Evolutionary conservation across 2,888 invertebrate species (phyloP), one percentile per base, ranked within the genome.

Genomic region (Allolobophora icterica): DNA sequence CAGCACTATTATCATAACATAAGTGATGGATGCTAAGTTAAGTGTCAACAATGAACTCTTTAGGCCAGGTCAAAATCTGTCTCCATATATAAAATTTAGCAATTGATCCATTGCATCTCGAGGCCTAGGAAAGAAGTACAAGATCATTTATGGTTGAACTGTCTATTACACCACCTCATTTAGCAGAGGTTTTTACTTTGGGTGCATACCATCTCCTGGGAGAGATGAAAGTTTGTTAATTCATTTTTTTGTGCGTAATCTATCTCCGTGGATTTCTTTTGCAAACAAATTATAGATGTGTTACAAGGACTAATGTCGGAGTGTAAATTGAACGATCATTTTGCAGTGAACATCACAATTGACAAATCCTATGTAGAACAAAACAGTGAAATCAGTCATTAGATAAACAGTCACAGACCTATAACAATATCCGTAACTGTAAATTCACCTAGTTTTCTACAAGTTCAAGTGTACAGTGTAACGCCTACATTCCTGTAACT

Each of bases 271-370:
- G n/a, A 71, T n/a, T 71, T 71, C 71, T 71, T 6, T n/a, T 71
- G 30, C 30, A 71, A 71, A 30, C 71, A 17, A n/a, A 71, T 71
- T n/a, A 71, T 71, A 71, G 30, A 71, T 8, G 30, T 71, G 30
- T 71, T 71, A 71, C 30, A 71, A 71, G 71, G 71, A 71, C 71
- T n/a, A n/a, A 71, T n/a, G 71, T n/a, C 30, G 5, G 71, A 71
- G 71, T 71, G 71, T 71, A 71, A 71, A 71, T 71, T 71, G n/a
- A 71, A 71, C 71, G n/a, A n/a, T 71, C 71, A 71, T 71, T 71
- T 71, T 71, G 71, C 71, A 71, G 71, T 71, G 52, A 71, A 30
- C 71, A n/a, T 71, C 71, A 71, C 71, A 71, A 71, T n/a, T 71
- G 71, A 71, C 71, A 71, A 71, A 71, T 71, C 13, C 71, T 71